Percentiles rank a stretch among this genome's conserved stretches.
Conservation (phyloP, 1,140 invertebrate species). For the Akabosia matsudoensis region DNA sequence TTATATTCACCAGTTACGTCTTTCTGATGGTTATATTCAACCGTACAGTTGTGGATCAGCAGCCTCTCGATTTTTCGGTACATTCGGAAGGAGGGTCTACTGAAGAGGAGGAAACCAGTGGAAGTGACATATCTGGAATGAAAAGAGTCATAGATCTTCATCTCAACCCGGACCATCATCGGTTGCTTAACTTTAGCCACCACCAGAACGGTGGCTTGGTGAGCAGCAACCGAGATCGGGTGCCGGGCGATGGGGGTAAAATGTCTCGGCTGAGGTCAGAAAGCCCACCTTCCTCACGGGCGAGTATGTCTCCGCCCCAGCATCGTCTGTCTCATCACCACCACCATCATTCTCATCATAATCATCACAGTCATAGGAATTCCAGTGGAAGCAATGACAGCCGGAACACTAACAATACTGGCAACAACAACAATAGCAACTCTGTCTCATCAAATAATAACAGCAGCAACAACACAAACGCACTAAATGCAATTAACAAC, state of each 20-base stretch:
- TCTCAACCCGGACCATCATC: constrained; percentile 29
- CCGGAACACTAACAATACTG: background rate
- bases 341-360: constrained; percentile 2
- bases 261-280: constrained; percentile 20
- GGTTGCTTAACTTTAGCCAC: constrained; percentile 29
- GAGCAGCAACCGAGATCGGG: constrained; percentile 20
- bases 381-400: background rate
- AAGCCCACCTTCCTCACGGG: constrained; percentile 2
- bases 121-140: constrained; percentile 35
- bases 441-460: background rate
- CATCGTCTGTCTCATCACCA: constrained; percentile 9
- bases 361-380: constrained; percentile 29
- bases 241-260: constrained; percentile 14
- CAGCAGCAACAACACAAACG: constrained; percentile 20
- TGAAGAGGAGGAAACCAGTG: background rate
- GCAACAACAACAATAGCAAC: constrained; percentile 32
- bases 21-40: constrained; percentile 45
- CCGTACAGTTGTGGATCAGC: constrained; percentile 28
- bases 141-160: constrained; percentile 47
- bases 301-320: constrained; percentile 2
- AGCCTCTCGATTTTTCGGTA: constrained; percentile 46
- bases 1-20: background rate
- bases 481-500: constrained; percentile 20
- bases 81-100: background rate
- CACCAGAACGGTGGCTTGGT: constrained; percentile 36